These are phyloP conservation scores for Benthochromis sp. DNA, from an alignment of 2,113 vertebrate species.

Conservation along the genomic window DNA sequence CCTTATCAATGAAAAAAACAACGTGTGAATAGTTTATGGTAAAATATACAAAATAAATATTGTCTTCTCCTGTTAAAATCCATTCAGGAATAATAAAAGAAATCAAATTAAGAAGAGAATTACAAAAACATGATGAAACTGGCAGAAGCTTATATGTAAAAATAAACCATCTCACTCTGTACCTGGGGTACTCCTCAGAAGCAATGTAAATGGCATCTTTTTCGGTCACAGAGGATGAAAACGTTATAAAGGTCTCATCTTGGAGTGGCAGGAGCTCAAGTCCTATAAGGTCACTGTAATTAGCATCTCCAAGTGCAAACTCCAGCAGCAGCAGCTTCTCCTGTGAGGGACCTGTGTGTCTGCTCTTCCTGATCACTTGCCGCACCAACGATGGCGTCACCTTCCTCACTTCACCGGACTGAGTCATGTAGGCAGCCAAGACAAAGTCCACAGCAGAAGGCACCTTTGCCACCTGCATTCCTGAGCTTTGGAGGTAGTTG, in stretches of 20 bases:
- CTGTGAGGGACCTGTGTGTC: conserved; percentile 68
- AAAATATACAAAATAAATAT: neutral
- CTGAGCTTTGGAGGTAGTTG: conserved; percentile 91
- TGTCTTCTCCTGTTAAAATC: neutral
- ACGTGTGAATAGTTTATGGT: neutral
- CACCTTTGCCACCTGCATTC: conserved; percentile 84
- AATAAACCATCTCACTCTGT: neutral
- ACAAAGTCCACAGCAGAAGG: conserved; percentile 78
- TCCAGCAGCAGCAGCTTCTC: conserved; percentile 87
- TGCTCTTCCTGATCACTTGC: conserved; percentile 81
- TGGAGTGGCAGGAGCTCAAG: conserved; percentile 91
- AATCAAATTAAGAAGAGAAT: neutral
- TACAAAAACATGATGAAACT: neutral
- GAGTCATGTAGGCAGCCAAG: conserved; percentile 59
- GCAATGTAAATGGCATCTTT: conserved; percentile 89
- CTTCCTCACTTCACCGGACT: conserved; percentile 71
- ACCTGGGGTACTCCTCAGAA: conserved; percentile 91
- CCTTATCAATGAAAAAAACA: neutral
- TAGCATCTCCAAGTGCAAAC: conserved; percentile 83
- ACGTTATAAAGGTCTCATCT: conserved; percentile 79
- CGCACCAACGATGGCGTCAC: conserved; percentile 83
- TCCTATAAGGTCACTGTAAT: conserved; percentile 90
- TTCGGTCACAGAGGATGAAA: conserved; percentile 87
- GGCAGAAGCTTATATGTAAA: neutral
- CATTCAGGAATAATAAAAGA: neutral